phyloP scores from a whole-genome alignment of 2,888 invertebrate genomes.

The Dryocosmus kuriphilus region DNA sequence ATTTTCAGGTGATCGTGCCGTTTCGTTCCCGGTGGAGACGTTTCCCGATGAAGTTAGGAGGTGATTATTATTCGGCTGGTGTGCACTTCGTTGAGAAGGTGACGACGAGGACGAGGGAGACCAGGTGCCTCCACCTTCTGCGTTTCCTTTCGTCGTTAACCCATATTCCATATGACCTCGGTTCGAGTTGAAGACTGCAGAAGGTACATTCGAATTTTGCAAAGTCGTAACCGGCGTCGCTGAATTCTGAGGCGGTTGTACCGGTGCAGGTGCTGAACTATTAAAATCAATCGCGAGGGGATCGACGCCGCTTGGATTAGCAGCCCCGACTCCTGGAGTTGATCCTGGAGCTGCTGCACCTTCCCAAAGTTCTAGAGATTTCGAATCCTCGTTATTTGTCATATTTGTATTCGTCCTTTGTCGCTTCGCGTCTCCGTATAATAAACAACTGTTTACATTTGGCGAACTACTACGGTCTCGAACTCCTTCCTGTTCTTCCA shows the following conservation, averaged over 20 bases:
- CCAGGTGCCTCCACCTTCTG: slow-evolving; percentile 46
- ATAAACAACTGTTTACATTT: slow-evolving; percentile 79
- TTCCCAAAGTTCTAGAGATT: slow-evolving; percentile 72
- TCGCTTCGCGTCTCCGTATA: slow-evolving; percentile 73
- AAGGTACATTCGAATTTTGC: slow-evolving; percentile 44
- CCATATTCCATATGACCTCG: slow-evolving; percentile 55
- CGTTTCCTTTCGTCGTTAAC: slow-evolving; percentile 53
- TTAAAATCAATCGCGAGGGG: slow-evolving; percentile 54
- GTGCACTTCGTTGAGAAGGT: slow-evolving; percentile 56
- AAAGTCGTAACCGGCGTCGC: slow-evolving; percentile 45
- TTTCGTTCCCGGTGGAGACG: slow-evolving; percentile 51
- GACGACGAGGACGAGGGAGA: slow-evolving; percentile 48
- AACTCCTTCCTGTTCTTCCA: slow-evolving; percentile 89
- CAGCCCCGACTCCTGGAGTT: slow-evolving; percentile 34
- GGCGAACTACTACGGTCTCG: slow-evolving; percentile 87
- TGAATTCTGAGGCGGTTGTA: slow-evolving; percentile 45
- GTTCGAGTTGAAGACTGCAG: slow-evolving; percentile 43
- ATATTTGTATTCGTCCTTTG: slow-evolving; percentile 67
- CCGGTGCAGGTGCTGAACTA: slow-evolving; percentile 35
- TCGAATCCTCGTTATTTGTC: slow-evolving; percentile 68
- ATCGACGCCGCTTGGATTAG: slow-evolving; percentile 50
- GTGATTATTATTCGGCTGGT: slow-evolving; percentile 58
- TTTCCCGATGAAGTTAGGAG: slow-evolving; percentile 44
- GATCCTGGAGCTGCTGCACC: slow-evolving; percentile 52
- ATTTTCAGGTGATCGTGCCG: slow-evolving; percentile 71